Base-by-base conservation (phyloP, 2,888 invertebrate genomes). In the Agrilus biguttatus region DNA sequence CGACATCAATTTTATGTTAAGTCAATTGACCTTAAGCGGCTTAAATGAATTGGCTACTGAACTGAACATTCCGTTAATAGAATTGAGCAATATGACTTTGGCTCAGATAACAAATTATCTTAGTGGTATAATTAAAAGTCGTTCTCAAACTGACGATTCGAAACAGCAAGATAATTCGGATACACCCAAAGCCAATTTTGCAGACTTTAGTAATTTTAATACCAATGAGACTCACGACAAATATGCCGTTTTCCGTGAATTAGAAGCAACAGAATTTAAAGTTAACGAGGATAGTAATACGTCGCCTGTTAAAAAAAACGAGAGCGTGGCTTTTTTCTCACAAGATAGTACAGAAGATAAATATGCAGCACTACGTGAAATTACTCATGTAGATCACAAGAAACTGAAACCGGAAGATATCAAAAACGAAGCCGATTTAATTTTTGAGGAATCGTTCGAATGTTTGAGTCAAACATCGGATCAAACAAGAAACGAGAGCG, bases 231-330 rank as follows among this genome's bases (percentile, higher is more conserved):
- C 44, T 19, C 46, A 41, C n/a, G 90, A 90, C 59, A 76, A 86
- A 52, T 91, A 91, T 61, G 90, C 90, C 0, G 90, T 84, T 0
- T 90, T 91, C 56, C 73, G 90, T 47, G 90, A 91, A 67, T 58
- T 78, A 36, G 13, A 12, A 14, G 17, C 17, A 34, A 12, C 21
- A 19, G 14, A 42, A 37, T 42, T n/a, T 42, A 14, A 42, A 37
- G 10, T 28, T 28, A 28, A 28, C 5, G 28, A 10, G 10, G 28
- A 28, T 10, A 10, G 4, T 10, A 28, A 28, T 28, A 28, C 4
- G 8, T 28, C 28, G 28, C 10, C 28, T 10, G 28, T 10, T 28
- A 10, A 28, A 10, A 39, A 70, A 14, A 40, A 14, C 2, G 37
- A 17, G 12, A 67, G 67, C 42, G 67, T 70, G n/a, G 72, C 71